Conservation (phyloP, 2,888 invertebrate species). For the Smittia sp. region DNA sequence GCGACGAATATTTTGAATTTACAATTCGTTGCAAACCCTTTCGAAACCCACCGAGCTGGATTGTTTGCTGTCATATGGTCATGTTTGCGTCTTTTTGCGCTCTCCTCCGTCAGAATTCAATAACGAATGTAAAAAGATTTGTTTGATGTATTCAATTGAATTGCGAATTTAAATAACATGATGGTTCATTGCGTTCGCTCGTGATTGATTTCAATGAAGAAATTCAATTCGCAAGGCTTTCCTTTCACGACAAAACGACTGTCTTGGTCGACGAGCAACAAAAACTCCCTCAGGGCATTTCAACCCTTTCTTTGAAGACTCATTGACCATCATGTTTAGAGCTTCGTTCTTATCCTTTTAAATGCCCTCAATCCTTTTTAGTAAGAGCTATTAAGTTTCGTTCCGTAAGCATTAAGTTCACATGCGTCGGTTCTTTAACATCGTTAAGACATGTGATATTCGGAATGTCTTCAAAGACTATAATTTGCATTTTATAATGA, state of each 20-base stretch:
- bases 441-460: constrained; percentile 23
- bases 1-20: not conserved
- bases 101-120: not conserved
- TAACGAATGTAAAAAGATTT: not conserved
- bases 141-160: constrained; percentile 37
- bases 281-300: not conserved
- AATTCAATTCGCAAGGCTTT: not conserved
- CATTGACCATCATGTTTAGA: not conserved
- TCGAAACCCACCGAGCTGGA: not conserved
- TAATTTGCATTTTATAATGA: constrained; percentile 37
- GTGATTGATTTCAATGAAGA: not conserved
- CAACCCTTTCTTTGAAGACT: not conserved
- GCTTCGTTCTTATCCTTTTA: not conserved
- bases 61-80: constrained; percentile 41
- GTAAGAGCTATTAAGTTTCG: not conserved
- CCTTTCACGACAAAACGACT: too few species aligned
- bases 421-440: constrained; percentile 12
- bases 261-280: too few species aligned
- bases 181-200: not conserved
- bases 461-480: constrained; percentile 34
- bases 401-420: not conserved
- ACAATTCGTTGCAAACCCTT: constrained; percentile 1
- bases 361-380: constrained; percentile 35
- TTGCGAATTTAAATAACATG: constrained; percentile 32
- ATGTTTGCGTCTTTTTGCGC: constrained; percentile 29